Evolutionary conservation across 2,888 invertebrate genomes (phyloP).

Genomic region (Drosophila stalkeri): DNA sequence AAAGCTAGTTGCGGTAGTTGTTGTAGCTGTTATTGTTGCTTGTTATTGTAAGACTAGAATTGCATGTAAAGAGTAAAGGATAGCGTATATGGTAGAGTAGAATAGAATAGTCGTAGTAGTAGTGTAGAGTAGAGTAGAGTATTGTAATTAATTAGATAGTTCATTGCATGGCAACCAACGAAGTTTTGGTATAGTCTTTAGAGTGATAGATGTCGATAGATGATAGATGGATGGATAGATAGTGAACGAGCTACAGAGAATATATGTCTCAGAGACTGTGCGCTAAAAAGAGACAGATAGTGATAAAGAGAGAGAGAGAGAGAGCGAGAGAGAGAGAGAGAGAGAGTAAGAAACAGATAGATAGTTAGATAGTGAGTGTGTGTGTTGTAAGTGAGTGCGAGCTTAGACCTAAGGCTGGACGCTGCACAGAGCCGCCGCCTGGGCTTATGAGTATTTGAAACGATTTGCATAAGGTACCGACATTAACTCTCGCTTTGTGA

Average conservation of each 20-base stretch:
- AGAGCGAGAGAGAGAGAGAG: constrained; percentile 1
- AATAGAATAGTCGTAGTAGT: constrained; percentile 27
- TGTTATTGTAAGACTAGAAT: constrained; percentile 81
- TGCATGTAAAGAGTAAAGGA: constrained; percentile 71
- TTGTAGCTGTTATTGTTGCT: constrained; percentile 15
- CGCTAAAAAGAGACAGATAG: constrained; percentile 12
- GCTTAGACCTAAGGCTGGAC: constrained; percentile 70
- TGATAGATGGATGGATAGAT: constrained; percentile 26
- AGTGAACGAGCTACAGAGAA: constrained; percentile 34
- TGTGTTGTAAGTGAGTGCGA: constrained; percentile 44
- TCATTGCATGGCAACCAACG: constrained; percentile 71
- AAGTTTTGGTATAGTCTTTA: constrained; percentile 73
- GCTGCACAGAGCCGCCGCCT: constrained; percentile 53
- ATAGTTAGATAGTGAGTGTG: constrained; percentile 33
- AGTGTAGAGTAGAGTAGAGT: constrained; percentile 25
- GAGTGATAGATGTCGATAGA: constrained; percentile 13
- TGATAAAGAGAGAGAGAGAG: not conserved
- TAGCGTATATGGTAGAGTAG: constrained; percentile 23
- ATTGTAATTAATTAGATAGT: constrained; percentile 45
- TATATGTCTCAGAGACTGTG: constrained; percentile 36
- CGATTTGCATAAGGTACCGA: constrained; percentile 77
- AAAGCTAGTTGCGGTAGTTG: constrained; percentile 60
- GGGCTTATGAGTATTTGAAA: constrained; percentile 74
- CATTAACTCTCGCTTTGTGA: constrained; percentile 77
- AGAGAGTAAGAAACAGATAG: constrained; percentile 17